phyloP scores from a whole-genome alignment of 37 sponge, comb jelly and placozoan species.

The Lycopodina hypogea region DNA sequence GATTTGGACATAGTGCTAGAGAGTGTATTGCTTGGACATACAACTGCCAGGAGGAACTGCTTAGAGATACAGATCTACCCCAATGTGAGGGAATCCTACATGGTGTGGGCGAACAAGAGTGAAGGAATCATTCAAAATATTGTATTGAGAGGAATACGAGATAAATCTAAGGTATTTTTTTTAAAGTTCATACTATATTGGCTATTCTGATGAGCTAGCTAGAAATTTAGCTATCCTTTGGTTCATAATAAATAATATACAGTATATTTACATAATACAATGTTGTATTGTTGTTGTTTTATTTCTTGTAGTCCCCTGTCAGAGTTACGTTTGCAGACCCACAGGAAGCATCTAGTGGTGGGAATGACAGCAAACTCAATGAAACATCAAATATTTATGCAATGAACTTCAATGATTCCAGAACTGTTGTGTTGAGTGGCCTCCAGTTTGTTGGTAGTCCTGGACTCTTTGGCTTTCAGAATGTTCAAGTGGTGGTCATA shows the following conservation, averaged over 20 bases:
- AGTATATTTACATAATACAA: no score
- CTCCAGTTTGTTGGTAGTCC: slow-evolving; percentile 14
- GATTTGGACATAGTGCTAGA: slow-evolving; percentile 9
- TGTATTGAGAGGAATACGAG: slow-evolving; percentile 6
- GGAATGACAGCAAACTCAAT: not conserved
- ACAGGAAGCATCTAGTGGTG: not conserved
- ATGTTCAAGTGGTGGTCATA: slow-evolving; percentile 16
- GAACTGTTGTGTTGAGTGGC: slow-evolving; percentile 9
- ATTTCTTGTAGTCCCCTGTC: no score
- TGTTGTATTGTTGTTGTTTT: no score
- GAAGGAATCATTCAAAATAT: slow-evolving; percentile 14
- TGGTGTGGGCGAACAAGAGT: not conserved
- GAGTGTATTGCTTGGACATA: not conserved
- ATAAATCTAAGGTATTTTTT: not conserved
- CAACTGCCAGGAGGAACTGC: not conserved
- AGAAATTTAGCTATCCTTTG: no score
- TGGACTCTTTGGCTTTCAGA: slow-evolving; percentile 20
- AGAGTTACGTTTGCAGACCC: not conserved
- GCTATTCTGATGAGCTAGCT: not conserved
- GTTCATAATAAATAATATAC: no score
- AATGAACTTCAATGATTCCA: not conserved
- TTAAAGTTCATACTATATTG: not conserved
- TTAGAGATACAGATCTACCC: slow-evolving; percentile 5
- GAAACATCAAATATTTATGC: not conserved
- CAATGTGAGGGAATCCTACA: not conserved